Evolutionary conservation across 2,113 vertebrate species (phyloP).

Genomic region (Electrona antarctica): DNA sequence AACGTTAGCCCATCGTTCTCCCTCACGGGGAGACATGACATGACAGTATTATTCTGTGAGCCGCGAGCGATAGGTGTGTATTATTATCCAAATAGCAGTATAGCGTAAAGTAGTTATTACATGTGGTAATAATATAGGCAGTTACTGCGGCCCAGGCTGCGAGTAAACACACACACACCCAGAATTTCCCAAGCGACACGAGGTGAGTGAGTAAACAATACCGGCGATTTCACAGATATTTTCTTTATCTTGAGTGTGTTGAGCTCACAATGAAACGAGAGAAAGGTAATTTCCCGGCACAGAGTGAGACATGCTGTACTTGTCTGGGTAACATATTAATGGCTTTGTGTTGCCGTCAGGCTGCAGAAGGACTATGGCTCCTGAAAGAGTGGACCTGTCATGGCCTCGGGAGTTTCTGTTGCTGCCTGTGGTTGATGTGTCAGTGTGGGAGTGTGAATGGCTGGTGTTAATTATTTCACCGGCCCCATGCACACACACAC

Average conservation of each 20-base stretch:
- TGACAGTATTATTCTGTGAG: constrained; percentile 4
- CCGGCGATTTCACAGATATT: background rate
- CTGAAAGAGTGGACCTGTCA: background rate
- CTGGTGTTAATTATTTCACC: constrained; percentile 26
- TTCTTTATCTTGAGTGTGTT: background rate
- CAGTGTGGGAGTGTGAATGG: background rate
- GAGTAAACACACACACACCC: background rate
- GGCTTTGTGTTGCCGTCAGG: constrained; percentile 10
- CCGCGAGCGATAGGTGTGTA: constrained; percentile 7
- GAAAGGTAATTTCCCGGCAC: constrained; percentile 9
- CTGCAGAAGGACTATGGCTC: constrained; percentile 9
- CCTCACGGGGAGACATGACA: background rate
- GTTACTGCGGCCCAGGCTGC: background rate
- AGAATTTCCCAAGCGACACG: background rate
- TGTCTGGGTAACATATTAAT: background rate
- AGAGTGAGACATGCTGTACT: background rate
- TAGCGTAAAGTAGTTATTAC: background rate
- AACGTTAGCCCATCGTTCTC: background rate
- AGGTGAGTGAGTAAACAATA: background rate
- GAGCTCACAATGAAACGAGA: background rate
- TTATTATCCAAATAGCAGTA: background rate
- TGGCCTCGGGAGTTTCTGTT: background rate
- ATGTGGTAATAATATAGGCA: constrained; percentile 33
- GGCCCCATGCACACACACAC: constrained; percentile 15
- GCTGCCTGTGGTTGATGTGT: no score